These are phyloP conservation scores for Siphamia tubifer DNA, from an alignment of 2,113 vertebrate genomes.

Conservation along the genomic window DNA sequence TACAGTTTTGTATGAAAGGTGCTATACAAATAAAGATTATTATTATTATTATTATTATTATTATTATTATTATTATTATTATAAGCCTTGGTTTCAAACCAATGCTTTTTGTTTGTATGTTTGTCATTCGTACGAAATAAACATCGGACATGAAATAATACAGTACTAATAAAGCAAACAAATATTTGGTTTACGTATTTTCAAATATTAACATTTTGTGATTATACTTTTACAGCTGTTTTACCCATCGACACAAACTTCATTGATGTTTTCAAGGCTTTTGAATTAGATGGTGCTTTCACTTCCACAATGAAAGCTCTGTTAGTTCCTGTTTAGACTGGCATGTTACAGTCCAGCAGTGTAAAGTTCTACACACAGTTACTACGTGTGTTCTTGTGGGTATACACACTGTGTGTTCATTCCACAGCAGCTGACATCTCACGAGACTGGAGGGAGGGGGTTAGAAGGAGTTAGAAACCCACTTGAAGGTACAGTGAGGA, in stretches of 20 bases:
- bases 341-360: neutral
- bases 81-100: too few species aligned
- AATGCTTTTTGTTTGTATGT: too few species aligned
- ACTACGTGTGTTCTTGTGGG: conserved; percentile 1
- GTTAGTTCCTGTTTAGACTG: conserved; percentile 16
- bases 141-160: too few species aligned
- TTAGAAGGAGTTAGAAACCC: neutral
- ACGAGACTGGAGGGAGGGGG: conserved; percentile 39
- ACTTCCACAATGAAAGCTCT: conserved; percentile 32
- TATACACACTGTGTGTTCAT: neutral
- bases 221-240: neutral
- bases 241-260: neutral
- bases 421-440: conserved; percentile 62
- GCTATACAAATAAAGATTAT: too few species aligned
- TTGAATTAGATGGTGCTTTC: conserved; percentile 16
- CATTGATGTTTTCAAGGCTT: neutral
- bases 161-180: too few species aligned
- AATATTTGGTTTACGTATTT: too few species aligned
- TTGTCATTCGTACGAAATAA: too few species aligned
- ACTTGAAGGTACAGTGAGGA: neutral
- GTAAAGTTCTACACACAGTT: neutral
- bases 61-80: too few species aligned
- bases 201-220: too few species aligned
- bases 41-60: too few species aligned
- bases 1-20: too few species aligned